Percentiles rank a stretch among this genome's conserved stretches.
Conservation (phyloP, 2,888 invertebrate species). For the Lampropteryx suffumata region DNA sequence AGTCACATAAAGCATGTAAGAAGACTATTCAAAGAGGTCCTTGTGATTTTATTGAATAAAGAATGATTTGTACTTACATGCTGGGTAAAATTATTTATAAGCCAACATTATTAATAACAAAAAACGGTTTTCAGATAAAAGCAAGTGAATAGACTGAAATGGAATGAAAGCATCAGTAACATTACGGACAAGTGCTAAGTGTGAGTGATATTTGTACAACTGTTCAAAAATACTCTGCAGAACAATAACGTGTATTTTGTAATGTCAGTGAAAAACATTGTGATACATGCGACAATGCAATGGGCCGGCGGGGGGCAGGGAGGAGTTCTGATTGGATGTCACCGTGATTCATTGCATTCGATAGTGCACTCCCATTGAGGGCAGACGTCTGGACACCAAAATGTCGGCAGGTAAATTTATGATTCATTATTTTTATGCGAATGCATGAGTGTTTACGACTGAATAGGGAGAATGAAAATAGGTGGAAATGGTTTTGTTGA, state of each 20-base stretch:
- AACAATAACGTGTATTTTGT: slow-evolving; percentile 44
- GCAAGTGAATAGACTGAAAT: neutral
- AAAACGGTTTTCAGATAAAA: slow-evolving; percentile 15
- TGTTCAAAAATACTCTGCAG: slow-evolving; percentile 16
- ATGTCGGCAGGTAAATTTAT: slow-evolving; percentile 74
- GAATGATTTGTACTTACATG: too few species aligned
- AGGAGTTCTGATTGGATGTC: slow-evolving; percentile 49
- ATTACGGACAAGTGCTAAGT: slow-evolving; percentile 12
- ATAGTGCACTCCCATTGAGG: slow-evolving; percentile 48
- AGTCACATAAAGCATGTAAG: too few species aligned
- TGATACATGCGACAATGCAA: slow-evolving; percentile 66
- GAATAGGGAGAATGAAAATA: neutral
- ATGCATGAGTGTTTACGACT: slow-evolving; percentile 15
- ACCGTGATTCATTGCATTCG: slow-evolving; percentile 51
- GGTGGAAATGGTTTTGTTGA: slow-evolving; percentile 8
- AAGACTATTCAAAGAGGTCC: too few species aligned
- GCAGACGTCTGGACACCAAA: slow-evolving; percentile 48
- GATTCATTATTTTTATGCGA: slow-evolving; percentile 19
- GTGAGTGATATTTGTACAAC: slow-evolving; percentile 9
- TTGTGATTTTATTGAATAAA: too few species aligned
- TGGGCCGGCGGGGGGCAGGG: slow-evolving; percentile 68
- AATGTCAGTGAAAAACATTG: slow-evolving; percentile 63
- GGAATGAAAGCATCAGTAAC: slow-evolving; percentile 8
- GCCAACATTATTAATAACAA: too few species aligned
- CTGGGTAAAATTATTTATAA: too few species aligned